Percentiles rank a stretch among this genome's conserved stretches.
Evolutionary conservation across 2,113 vertebrate genomes (phyloP).

Genomic region (Xyliphius kryptos): DNA sequence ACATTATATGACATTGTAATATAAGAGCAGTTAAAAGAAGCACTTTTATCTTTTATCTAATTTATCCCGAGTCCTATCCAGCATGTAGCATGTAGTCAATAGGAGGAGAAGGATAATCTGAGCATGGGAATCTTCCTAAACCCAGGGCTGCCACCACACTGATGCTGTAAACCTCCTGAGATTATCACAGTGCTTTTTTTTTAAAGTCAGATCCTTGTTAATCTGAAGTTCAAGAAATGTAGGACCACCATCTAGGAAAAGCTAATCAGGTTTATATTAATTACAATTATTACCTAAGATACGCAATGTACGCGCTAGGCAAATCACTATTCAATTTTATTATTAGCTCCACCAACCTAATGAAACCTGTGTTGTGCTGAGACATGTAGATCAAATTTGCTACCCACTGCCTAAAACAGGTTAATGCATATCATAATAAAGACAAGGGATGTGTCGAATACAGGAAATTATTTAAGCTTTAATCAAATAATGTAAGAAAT

Average conservation of each 20-base stretch:
- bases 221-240: slow-evolving; percentile 38
- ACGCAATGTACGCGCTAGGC: not conserved
- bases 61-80: not conserved
- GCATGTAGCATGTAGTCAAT: not conserved
- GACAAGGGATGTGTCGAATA: too few relatives aligned
- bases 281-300: slow-evolving; percentile 43
- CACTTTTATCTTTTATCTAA: too few relatives aligned
- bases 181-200: slow-evolving; percentile 26
- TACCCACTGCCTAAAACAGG: too few relatives aligned
- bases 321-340: too few relatives aligned
- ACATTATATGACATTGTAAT: not conserved
- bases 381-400: too few relatives aligned
- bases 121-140: slow-evolving; percentile 15
- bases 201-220: slow-evolving; percentile 37
- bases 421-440: too few relatives aligned
- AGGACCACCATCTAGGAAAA: slow-evolving; percentile 28
- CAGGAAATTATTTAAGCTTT: not conserved
- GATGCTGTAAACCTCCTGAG: slow-evolving; percentile 22
- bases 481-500: not conserved
- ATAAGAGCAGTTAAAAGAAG: too few relatives aligned
- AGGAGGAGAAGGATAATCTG: slow-evolving; percentile 7
- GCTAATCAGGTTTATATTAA: not conserved
- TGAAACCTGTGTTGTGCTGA: too few relatives aligned
- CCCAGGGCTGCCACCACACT: slow-evolving; percentile 17
- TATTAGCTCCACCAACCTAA: too few relatives aligned